Evolutionary conservation across 1,140 invertebrate species (phyloP).

Genomic region (Lamellibrachia luymesi): DNA sequence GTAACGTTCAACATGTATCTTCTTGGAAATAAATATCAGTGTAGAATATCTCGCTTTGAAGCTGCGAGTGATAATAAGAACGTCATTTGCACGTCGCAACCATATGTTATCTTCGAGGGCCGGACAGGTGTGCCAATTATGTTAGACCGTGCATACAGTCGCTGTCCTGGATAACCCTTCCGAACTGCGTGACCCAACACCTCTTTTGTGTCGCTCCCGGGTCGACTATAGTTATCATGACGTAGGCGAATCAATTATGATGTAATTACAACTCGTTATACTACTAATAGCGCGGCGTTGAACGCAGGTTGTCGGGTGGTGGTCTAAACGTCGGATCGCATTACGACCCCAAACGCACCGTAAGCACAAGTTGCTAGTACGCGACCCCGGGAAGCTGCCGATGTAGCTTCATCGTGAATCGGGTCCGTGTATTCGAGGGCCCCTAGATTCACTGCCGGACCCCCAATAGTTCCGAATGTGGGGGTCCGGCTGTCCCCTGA

Average conservation of each 20-base stretch:
- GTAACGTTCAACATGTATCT: not conserved
- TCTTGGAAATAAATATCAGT: conserved; percentile 1
- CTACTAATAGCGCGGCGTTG: not conserved
- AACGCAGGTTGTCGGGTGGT: not conserved
- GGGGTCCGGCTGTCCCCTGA: too few species aligned
- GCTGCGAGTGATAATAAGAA: not conserved
- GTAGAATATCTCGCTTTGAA: not conserved
- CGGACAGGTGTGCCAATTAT: not conserved
- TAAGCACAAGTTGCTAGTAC: not conserved
- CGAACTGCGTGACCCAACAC: not conserved
- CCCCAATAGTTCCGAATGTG: too few species aligned
- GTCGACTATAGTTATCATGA: not conserved
- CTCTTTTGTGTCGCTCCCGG: not conserved
- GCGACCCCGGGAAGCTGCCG: not conserved
- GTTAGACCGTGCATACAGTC: not conserved
- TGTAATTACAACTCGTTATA: not conserved
- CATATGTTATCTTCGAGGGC: not conserved
- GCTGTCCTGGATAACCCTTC: not conserved
- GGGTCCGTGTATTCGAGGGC: too few species aligned
- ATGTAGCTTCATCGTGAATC: not conserved
- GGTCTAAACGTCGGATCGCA: not conserved
- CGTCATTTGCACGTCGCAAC: not conserved
- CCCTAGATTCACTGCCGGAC: too few species aligned
- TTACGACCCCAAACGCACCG: not conserved
- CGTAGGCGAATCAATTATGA: not conserved